phyloP scores from a whole-genome alignment of 2,888 invertebrate genomes.

The Philopedon plagiatum region DNA sequence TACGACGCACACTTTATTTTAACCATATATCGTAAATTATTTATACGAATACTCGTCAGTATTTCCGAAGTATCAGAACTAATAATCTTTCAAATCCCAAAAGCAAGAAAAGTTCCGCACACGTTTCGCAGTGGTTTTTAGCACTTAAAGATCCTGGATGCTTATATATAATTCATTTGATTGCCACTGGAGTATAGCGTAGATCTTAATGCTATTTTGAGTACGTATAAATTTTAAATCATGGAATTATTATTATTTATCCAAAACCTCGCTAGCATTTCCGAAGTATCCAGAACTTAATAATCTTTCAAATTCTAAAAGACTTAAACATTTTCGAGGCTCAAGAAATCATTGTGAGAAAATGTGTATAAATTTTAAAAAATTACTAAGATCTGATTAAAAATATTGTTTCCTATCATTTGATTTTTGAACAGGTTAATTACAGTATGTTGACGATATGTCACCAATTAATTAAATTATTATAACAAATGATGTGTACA shows the following conservation, averaged over 20 bases:
- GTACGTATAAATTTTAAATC: background rate
- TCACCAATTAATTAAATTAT: no score
- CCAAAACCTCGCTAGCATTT: no score
- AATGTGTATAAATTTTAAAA: no score
- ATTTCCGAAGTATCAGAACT: background rate
- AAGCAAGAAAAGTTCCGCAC: background rate
- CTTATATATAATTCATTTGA: constrained; percentile 7
- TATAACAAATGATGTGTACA: background rate
- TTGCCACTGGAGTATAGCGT: background rate
- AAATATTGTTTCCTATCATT: background rate
- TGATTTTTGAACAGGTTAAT: no score
- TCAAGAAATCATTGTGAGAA: no score
- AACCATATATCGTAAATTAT: background rate
- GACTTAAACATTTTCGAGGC: no score
- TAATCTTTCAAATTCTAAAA: no score
- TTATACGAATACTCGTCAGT: background rate
- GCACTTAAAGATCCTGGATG: background rate
- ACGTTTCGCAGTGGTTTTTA: background rate
- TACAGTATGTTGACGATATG: no score
- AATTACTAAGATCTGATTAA: no score
- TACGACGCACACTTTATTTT: background rate
- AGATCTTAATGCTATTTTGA: background rate
- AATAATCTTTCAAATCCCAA: background rate
- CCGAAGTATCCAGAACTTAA: no score
- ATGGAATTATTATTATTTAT: background rate